Evolutionary conservation across 2,888 invertebrate genomes (phyloP).

Genomic region (Hylaea fasciaria): DNA sequence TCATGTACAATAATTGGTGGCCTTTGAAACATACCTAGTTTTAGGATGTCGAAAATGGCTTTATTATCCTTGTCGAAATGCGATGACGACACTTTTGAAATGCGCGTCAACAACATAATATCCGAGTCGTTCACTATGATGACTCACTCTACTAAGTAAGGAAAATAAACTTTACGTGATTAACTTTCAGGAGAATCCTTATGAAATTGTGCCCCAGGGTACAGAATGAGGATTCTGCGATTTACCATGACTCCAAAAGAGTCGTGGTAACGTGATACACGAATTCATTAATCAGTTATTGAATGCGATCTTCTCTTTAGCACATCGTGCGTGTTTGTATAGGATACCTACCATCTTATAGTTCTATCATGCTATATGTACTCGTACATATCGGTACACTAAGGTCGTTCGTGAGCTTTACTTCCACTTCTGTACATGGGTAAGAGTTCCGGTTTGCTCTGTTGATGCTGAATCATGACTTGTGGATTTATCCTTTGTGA

Average conservation of each 20-base stretch:
- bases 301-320: no score
- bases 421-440: constrained; percentile 10
- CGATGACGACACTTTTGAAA: no score
- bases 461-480: constrained; percentile 8
- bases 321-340: no score
- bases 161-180: background rate
- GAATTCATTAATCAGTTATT: background rate
- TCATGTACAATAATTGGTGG: no score
- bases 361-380: no score
- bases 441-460: constrained; percentile 11
- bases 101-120: no score
- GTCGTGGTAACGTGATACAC: background rate
- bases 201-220: background rate
- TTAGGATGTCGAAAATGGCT: no score
- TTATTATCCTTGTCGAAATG: no score
- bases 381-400: no score
- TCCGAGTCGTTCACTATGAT: no score
- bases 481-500: constrained; percentile 12
- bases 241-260: background rate
- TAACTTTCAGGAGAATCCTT: background rate
- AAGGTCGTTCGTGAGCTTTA: background rate
- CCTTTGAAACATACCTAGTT: no score
- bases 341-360: background rate
- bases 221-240: background rate
- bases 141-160: background rate